Evolutionary conservation across 2,797 vertebrate genomes (phyloP).

Genomic region (Champsocephalus gunnari): DNA sequence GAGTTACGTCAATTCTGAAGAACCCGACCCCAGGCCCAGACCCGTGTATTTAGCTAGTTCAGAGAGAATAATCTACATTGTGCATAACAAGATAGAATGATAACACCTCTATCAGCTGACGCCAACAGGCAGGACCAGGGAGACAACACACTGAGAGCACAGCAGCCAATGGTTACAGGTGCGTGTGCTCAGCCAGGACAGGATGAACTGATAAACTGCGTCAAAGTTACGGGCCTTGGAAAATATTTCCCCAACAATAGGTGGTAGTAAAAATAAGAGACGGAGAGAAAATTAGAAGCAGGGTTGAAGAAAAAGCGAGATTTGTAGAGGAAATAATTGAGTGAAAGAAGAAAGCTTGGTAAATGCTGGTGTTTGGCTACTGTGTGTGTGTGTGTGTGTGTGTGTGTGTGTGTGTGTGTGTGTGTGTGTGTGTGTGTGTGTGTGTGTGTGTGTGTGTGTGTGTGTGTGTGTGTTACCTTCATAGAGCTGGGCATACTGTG

Average conservation of each 20-base stretch:
- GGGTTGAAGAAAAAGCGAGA: conserved; percentile 35
- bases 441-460: conserved; percentile 6
- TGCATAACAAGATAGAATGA: too few species aligned
- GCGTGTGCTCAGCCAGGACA: too few species aligned
- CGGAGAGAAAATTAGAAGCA: neutral
- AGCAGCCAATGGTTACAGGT: too few species aligned
- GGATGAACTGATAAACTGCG: too few species aligned
- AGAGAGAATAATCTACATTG: too few species aligned
- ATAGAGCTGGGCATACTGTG: conserved; percentile 96
- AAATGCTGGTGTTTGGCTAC: conserved; percentile 7
- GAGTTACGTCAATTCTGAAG: too few species aligned
- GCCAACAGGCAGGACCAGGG: too few species aligned
- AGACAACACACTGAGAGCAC: too few species aligned
- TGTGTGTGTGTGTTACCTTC: conserved; percentile 86
- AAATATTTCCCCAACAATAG: neutral
- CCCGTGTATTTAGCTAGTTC: too few species aligned
- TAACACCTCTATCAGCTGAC: too few species aligned
- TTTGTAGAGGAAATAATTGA: conserved; percentile 33
- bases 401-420: conserved; percentile 2
- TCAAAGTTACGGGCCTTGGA: too few species aligned
- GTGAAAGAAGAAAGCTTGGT: conserved; percentile 59
- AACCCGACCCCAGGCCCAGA: too few species aligned
- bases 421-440: conserved; percentile 10
- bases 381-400: conserved; percentile 6
- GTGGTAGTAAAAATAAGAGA: conserved; percentile 40